These are phyloP conservation scores for Psilopogon haemacephalus DNA, from an alignment of 2,113 vertebrate species.

Conservation along the genomic window DNA sequence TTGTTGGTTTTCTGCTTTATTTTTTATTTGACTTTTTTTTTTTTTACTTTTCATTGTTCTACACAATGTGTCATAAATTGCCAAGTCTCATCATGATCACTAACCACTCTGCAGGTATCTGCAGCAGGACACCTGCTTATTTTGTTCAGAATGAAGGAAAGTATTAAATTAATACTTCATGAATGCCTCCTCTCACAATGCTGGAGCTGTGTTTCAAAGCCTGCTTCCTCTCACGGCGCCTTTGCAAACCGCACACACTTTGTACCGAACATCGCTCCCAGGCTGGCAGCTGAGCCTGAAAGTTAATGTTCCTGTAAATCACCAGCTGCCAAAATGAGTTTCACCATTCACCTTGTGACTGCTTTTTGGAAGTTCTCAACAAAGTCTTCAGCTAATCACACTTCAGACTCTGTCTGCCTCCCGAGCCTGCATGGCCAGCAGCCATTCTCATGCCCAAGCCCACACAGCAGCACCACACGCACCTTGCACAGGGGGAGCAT, in stretches of 20 bases:
- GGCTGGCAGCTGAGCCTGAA: slow-evolving; percentile 38
- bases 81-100: background rate
- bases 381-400: background rate
- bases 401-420: background rate
- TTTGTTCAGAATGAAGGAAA: background rate
- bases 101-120: background rate
- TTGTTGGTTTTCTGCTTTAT: too few relatives aligned
- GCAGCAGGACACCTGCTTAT: background rate
- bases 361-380: background rate
- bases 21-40: too few relatives aligned
- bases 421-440: background rate
- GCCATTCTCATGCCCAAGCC: background rate
- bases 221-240: background rate
- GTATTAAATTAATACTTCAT: background rate
- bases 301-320: slow-evolving; percentile 65
- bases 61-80: background rate
- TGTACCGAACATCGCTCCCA: background rate
- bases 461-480: background rate
- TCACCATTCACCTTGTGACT: slow-evolving; percentile 30
- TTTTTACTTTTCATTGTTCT: background rate
- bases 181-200: background rate
- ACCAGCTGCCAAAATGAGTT: slow-evolving; percentile 38
- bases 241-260: background rate
- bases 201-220: background rate
- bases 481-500: background rate